Base-by-base conservation (phyloP, 2,888 invertebrate genomes). In the Synergus laeviventris region DNA sequence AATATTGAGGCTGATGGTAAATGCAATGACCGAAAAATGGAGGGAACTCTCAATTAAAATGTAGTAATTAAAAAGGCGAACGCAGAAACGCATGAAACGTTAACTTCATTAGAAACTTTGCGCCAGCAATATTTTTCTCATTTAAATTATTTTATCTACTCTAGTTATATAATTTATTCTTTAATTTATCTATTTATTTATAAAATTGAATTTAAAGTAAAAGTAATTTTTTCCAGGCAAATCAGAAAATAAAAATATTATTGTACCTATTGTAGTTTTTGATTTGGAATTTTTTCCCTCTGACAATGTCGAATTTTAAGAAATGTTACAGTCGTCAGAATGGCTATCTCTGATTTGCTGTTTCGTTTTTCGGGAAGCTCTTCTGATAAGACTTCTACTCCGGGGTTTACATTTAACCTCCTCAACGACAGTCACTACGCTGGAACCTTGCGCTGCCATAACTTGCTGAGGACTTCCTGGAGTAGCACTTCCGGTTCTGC, bases 361-460 rank as follows among this genome's bases (percentile, higher is more conserved):
- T 87, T 95, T 95, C 80, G 95, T 94, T 91, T 96, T 96, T 84
- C 95, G 93, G 86, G 95, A 96, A 78, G 96, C 95, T 80, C 96
- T 93, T 82, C 97, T 92, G 84, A 97, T 96, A 79, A 97, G 93
- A 79, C 96, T 96, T 78, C 95, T 93, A 86, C 94, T 94, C 81
- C 95, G 92, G 1, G 94, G 94, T 84, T 94, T 94, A 80, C 93
- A 89, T 87, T 92, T 92, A 18, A 92, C 90, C 82, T 93, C 93
- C 56, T 91, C 91, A 31, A 89, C 85, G 4, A 87, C 86, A 18
- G 87, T 85, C 66, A 91, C 90, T 12, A 90, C 89, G 80, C 85
- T 89, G 74, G 89, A 86, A 84, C 89, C 85, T 84, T 89, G 87
- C 61, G 89, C 88, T 21, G 86, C 87, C 74, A 87, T 81, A 18